Conservation (phyloP, 1,140 invertebrate species). For the Fopius arisanus region DNA sequence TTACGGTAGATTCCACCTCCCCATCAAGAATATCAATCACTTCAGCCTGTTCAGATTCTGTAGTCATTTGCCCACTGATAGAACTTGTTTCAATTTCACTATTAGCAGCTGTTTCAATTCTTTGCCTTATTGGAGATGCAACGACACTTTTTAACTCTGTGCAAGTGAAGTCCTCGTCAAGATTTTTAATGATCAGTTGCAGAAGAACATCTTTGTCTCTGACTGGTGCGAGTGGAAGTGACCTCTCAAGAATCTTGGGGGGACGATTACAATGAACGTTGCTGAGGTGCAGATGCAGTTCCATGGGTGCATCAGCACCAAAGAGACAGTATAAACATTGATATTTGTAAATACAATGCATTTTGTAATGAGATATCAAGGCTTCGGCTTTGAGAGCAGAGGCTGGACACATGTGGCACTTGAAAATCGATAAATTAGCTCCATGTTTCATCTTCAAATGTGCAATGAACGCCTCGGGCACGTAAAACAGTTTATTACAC, state of each 20-base stretch:
- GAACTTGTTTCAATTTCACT: neutral
- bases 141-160: slow-evolving; percentile 20
- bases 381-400: slow-evolving; percentile 35
- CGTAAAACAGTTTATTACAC: slow-evolving; percentile 56
- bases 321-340: slow-evolving; percentile 66
- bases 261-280: slow-evolving; percentile 59
- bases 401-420: slow-evolving; percentile 53
- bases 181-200: slow-evolving; percentile 48
- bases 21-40: slow-evolving; percentile 14
- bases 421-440: slow-evolving; percentile 35
- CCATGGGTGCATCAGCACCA: slow-evolving; percentile 55
- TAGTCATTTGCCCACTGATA: neutral
- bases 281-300: slow-evolving; percentile 63
- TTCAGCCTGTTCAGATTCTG: neutral
- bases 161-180: slow-evolving; percentile 42
- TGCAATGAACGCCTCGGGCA: slow-evolving; percentile 52
- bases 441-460: slow-evolving; percentile 57
- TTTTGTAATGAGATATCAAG: slow-evolving; percentile 58
- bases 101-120: neutral
- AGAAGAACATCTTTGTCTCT: slow-evolving; percentile 46
- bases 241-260: slow-evolving; percentile 58
- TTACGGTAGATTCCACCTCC: neutral
- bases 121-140: neutral
- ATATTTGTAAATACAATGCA: slow-evolving; percentile 61
- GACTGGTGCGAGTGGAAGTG: slow-evolving; percentile 48